Evolutionary conservation across 2,113 vertebrate genomes (phyloP).

Genomic region (Psittacula cyanocephala): DNA sequence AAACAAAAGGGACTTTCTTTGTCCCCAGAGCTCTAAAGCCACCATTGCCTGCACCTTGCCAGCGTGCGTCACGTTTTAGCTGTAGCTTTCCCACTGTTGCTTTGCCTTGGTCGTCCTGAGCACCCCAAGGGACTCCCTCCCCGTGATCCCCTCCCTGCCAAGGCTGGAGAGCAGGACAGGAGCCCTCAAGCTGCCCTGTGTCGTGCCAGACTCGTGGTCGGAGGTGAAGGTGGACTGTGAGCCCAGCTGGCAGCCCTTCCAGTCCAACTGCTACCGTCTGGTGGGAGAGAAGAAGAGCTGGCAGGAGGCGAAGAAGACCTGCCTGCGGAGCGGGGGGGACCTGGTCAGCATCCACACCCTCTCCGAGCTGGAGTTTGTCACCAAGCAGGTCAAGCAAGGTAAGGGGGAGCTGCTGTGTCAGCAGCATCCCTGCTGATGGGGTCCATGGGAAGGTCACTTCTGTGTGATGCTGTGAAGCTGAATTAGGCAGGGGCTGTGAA

Average conservation of each 20-base stretch:
- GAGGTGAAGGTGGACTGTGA: slow-evolving; percentile 87
- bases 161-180: background rate
- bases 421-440: background rate
- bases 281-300: slow-evolving; percentile 86
- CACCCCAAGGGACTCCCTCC: rapidly evolving
- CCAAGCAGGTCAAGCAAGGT: slow-evolving; percentile 88
- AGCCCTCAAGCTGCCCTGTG: background rate
- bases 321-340: slow-evolving; percentile 86
- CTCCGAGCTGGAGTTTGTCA: slow-evolving; percentile 91
- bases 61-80: background rate
- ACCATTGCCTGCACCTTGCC: background rate
- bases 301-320: slow-evolving; percentile 86
- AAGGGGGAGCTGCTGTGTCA: background rate
- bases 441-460: too few relatives aligned
- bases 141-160: background rate
- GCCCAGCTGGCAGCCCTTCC: slow-evolving; percentile 91
- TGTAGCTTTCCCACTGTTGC: rapidly evolving
- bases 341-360: slow-evolving; percentile 93
- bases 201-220: slow-evolving; percentile 68
- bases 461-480: background rate
- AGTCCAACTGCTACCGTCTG: slow-evolving; percentile 91
- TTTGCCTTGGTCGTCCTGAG: background rate
- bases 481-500: background rate
- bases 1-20: background rate
- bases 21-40: background rate